phyloP scores from a whole-genome alignment of 2,113 vertebrate genomes.

The Tachysurus vachellii region DNA sequence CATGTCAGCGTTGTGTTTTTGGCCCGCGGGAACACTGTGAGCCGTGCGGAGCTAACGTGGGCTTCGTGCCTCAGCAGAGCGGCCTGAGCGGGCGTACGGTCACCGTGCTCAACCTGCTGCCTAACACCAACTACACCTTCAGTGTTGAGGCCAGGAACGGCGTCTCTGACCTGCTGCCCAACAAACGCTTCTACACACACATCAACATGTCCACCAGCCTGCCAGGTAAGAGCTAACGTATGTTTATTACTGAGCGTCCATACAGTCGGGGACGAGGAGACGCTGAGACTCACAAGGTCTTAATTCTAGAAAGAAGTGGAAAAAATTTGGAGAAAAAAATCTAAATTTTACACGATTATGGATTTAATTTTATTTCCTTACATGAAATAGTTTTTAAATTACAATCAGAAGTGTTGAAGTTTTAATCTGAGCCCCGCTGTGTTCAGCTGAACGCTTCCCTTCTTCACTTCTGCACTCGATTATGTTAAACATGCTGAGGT shows the following conservation, averaged over 20 bases:
- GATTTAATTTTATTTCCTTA: no score
- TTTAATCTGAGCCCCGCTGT: not conserved
- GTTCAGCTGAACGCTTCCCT: not conserved
- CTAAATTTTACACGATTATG: no score
- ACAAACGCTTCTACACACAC: slow-evolving; percentile 77
- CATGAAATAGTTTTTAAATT: no score
- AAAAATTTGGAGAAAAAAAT: no score
- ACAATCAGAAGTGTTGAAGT: not conserved
- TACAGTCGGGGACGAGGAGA: not conserved
- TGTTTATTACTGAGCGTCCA: not conserved
- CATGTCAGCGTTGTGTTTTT: slow-evolving; percentile 76
- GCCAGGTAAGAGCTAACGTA: slow-evolving; percentile 70
- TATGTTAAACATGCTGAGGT: not conserved
- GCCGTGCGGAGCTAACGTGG: slow-evolving; percentile 81
- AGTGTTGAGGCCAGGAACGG: slow-evolving; percentile 87
- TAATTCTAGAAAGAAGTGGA: no score
- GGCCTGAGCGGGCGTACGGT: slow-evolving; percentile 83
- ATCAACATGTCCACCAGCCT: slow-evolving; percentile 84
- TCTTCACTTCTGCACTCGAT: not conserved
- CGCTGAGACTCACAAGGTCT: no score
- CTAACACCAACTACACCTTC: slow-evolving; percentile 89
- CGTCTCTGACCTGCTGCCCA: slow-evolving; percentile 81
- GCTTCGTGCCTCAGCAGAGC: slow-evolving; percentile 89
- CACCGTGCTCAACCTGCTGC: slow-evolving; percentile 88
- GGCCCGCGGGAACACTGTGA: slow-evolving; percentile 70